Conservation (phyloP, 2,888 invertebrate genomes). For the Allolobophora icterica region DNA sequence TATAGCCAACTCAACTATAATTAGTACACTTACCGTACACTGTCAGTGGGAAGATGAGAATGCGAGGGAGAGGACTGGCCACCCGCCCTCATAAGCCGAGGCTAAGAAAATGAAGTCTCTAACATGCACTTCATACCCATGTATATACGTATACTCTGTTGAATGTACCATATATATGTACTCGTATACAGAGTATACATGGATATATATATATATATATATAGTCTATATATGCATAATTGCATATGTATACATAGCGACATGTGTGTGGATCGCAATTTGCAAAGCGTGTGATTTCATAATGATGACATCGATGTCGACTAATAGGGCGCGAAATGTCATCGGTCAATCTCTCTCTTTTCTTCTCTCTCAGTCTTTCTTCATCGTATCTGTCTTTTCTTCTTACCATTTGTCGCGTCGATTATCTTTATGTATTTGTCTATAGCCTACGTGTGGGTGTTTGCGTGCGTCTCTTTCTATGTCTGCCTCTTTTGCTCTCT, state of each 20-base stretch:
- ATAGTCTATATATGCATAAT: too few relatives aligned
- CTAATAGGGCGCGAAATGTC: slow-evolving; percentile 11
- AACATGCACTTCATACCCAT: too few relatives aligned
- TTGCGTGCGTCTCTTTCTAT: background rate
- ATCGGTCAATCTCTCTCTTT: background rate
- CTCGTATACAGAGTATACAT: background rate
- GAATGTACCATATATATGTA: too few relatives aligned
- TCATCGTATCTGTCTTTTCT: too few relatives aligned
- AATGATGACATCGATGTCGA: background rate
- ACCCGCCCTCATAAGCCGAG: too few relatives aligned
- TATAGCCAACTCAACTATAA: too few relatives aligned
- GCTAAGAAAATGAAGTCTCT: too few relatives aligned
- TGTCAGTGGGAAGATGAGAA: too few relatives aligned
- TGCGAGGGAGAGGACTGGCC: too few relatives aligned
- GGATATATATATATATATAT: background rate
- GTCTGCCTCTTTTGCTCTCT: background rate
- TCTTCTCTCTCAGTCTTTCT: background rate
- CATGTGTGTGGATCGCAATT: background rate
- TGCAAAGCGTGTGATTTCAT: background rate
- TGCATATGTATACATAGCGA: background rate
- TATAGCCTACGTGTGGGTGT: too few relatives aligned
- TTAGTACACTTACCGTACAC: too few relatives aligned
- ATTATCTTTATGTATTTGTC: background rate
- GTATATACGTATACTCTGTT: too few relatives aligned
- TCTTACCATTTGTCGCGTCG: background rate